These are phyloP conservation scores for Trachemys scripta DNA, from an alignment of 2,113 vertebrate species.

Conservation along the genomic window DNA sequence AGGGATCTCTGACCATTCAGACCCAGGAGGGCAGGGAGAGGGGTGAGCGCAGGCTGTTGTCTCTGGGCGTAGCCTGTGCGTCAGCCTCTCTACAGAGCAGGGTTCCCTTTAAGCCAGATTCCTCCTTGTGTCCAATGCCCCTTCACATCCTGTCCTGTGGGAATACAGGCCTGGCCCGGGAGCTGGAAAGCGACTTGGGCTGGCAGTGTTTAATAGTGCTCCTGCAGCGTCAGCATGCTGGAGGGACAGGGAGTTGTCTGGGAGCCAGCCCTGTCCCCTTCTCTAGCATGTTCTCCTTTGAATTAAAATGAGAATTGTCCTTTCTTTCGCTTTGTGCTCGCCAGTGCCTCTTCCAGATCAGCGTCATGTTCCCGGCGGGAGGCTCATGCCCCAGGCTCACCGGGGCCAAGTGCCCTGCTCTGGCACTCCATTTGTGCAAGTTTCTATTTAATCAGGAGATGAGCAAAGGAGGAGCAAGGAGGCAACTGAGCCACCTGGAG, in stretches of 20 bases:
- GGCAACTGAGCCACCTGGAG: accelerated
- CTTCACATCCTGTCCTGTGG: not conserved
- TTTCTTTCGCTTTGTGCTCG: not conserved
- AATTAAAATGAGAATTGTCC: slow-evolving; percentile 1
- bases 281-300: not conserved
- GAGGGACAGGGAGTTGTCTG: slow-evolving; percentile 37
- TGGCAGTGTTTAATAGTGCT: not conserved
- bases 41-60: not conserved
- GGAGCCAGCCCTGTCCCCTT: not conserved
- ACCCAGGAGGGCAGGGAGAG: too few species aligned
- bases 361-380: too few species aligned
- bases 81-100: not conserved
- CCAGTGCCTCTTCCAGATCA: not conserved
- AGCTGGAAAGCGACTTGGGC: not conserved
- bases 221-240: slow-evolving; percentile 35
- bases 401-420: not conserved
- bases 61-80: accelerated
- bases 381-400: not conserved
- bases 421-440: not conserved
- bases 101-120: not conserved
- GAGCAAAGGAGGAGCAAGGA: not conserved
- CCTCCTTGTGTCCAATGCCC: not conserved
- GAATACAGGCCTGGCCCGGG: not conserved
- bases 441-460: not conserved
- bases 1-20: too few species aligned